Percentiles rank a stretch among this genome's conserved stretches.
phyloP scores from a whole-genome alignment of 2,113 vertebrate species.

The Spea multiplicata region DNA sequence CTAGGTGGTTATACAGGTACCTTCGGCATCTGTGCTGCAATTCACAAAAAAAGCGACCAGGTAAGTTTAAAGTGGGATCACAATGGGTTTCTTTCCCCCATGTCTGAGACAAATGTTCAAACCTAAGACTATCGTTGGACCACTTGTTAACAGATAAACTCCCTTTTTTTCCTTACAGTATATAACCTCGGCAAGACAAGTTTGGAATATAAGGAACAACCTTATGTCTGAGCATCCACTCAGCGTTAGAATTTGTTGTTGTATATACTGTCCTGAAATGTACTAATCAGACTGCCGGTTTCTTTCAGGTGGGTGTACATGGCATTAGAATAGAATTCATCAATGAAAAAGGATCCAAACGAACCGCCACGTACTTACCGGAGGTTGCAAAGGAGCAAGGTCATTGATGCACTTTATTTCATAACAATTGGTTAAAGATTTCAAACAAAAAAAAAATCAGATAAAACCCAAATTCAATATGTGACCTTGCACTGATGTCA shows the following conservation, averaged over 20 bases:
- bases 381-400: conserved; percentile 99
- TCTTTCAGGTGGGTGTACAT: conserved; percentile 96
- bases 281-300: conserved; percentile 66
- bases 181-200: conserved; percentile 16
- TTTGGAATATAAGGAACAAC: conserved; percentile 1
- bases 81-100: too few species aligned
- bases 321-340: conserved; percentile 99
- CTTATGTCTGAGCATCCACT: conserved; percentile 13
- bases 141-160: conserved; percentile 1
- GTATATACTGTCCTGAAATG: conserved; percentile 30
- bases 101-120: too few species aligned
- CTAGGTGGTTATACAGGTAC: too few species aligned
- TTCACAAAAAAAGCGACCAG: too few species aligned
- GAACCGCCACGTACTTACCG: conserved; percentile 98
- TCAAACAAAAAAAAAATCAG: conserved; percentile 53
- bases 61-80: too few species aligned
- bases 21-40: too few species aligned
- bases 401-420: conserved; percentile 79
- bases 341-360: conserved; percentile 99
- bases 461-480: conserved; percentile 58
- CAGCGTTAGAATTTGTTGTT: conserved; percentile 15
- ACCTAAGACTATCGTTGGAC: neutral
- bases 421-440: conserved; percentile 66
- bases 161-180: conserved; percentile 35
- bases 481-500: conserved; percentile 71